A percentile compares a stretch with the other conserved stretches of the same genome.
Evolutionary conservation across 2,888 invertebrate species (phyloP).

Genomic region (Tanypteryx hageni): DNA sequence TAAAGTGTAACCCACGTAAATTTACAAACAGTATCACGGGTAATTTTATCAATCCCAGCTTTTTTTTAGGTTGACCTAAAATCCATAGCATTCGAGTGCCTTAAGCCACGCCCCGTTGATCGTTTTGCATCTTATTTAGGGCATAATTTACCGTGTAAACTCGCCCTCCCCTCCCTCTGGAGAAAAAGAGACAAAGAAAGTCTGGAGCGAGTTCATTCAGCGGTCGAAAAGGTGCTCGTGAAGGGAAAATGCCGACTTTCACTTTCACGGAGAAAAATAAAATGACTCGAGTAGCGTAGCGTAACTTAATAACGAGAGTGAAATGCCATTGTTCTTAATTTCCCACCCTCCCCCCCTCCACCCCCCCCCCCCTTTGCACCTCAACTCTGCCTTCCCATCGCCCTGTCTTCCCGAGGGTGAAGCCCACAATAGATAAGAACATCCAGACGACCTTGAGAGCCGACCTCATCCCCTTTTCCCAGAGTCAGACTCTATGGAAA

Average conservation of each 20-base stretch:
- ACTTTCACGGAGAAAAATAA: conserved; percentile 17
- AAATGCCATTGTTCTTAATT: conserved; percentile 50
- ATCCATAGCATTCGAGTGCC: too few relatives aligned
- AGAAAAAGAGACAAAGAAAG: neutral
- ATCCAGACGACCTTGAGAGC: conserved; percentile 52
- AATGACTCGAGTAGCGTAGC: neutral
- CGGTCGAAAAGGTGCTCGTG: neutral
- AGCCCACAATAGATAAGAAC: conserved; percentile 49
- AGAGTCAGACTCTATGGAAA: neutral
- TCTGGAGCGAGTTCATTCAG: conserved; percentile 9
- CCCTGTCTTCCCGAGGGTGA: neutral
- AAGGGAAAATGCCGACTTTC: conserved; percentile 30
- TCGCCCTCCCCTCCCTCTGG: neutral
- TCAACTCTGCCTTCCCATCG: neutral
- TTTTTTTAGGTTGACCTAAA: too few relatives aligned
- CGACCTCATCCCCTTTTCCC: conserved; percentile 6
- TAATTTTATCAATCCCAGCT: too few relatives aligned
- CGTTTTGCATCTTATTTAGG: too few relatives aligned
- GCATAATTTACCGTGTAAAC: too few relatives aligned
- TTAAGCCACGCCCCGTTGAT: too few relatives aligned
- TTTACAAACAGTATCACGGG: too few relatives aligned
- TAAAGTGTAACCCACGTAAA: too few relatives aligned
- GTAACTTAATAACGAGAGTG: conserved; percentile 21
- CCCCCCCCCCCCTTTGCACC: neutral
- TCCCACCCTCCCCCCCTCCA: conserved; percentile 10